Evolutionary conservation across 2,113 vertebrate species (phyloP).

Genomic region (Phylloscopus trochilus): DNA sequence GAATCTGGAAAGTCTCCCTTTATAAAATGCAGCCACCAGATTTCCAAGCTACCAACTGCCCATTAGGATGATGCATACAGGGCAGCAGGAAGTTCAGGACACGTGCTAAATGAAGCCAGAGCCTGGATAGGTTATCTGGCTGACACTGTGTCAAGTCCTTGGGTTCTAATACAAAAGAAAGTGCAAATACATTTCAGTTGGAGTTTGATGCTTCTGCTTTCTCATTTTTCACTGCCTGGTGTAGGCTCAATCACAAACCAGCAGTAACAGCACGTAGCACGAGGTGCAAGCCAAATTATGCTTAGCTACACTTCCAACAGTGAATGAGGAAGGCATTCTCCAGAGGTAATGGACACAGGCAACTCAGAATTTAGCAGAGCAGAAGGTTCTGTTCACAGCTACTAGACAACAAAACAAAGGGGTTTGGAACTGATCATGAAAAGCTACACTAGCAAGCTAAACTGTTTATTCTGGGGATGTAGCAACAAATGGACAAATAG

Average conservation of each 20-base stretch:
- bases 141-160: not conserved
- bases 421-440: not conserved
- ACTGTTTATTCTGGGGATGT: not conserved
- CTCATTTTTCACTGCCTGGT: not conserved
- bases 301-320: not conserved
- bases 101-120: not conserved
- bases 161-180: not conserved
- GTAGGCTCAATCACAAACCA: not conserved
- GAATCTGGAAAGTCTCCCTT: not conserved
- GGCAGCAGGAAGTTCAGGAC: not conserved
- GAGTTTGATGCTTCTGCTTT: not conserved
- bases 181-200: not conserved
- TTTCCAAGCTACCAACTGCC: not conserved
- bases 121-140: not conserved
- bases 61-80: not conserved
- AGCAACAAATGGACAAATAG: not conserved
- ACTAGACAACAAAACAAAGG: not conserved
- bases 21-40: not conserved
- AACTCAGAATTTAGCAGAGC: slow-evolving; percentile 1
- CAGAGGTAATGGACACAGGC: not conserved
- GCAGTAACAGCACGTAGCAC: not conserved
- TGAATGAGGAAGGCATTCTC: not conserved
- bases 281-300: not conserved
- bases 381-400: not conserved
- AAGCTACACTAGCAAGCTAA: not conserved